Evolutionary conservation across 2,888 invertebrate species (phyloP), one percentile per base, ranked within the genome.

Genomic region (Ramazzottius varieornatus): DNA sequence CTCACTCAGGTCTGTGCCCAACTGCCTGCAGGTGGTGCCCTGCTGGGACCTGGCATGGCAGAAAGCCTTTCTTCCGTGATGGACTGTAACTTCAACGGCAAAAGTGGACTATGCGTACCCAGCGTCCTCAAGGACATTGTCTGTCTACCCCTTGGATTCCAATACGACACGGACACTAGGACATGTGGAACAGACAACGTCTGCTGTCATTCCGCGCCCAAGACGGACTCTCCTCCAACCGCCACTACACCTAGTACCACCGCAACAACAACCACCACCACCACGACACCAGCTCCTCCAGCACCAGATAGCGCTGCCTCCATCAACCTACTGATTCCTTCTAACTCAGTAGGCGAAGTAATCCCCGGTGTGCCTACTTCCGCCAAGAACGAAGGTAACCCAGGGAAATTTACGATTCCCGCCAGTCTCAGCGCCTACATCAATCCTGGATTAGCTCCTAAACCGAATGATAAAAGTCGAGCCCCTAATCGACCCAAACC

Each of bases 181-280:
- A 54, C 29, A 4, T 54, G 54, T 24, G 54, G 54, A n/a, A 54
- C 4, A 16, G 54, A 54, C 24, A 54, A 54, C 24, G 54, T 54
- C 29, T 54, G 54, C 54, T 54, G 54, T 54, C 54, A 54, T 54
- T 54, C 54, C 54, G 24, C 13, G 29, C n/a, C n/a, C n/a, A n/a
- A n/a, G n/a, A n/a, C n/a, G n/a, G n/a, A n/a, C n/a, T n/a, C n/a
- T n/a, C n/a, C n/a, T n/a, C n/a, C n/a, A n/a, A n/a, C n/a, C n/a
- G 40, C 20, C 40, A 20, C 8, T 40, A 20, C 8, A 20, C 20
- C 40, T 40, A 40, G 20, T 40, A 20, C 40, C 40, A 40, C n/a
- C n/a, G n/a, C n/a, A n/a, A n/a, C 40, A 40, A 40, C 40, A 20
- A 40, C 40, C 8, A 13, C 40, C 8, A 40, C 40, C 8, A 40